Evolutionary conservation across 2,113 vertebrate species (phyloP).

Genomic region (Corythornis vintsioides): DNA sequence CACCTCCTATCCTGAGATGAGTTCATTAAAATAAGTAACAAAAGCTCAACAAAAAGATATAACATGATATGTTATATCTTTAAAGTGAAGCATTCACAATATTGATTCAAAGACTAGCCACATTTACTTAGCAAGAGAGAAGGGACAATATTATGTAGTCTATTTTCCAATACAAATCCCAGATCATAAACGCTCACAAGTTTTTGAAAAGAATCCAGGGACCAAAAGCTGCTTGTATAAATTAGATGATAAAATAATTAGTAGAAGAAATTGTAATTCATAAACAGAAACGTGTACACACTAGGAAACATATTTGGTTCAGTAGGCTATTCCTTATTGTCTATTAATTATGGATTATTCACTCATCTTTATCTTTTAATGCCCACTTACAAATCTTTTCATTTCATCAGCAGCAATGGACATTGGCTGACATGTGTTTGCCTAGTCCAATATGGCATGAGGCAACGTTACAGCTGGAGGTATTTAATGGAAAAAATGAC

Average conservation of each 20-base stretch:
- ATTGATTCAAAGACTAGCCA: neutral
- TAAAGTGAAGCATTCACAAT: neutral
- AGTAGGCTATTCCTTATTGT: constrained; percentile 7
- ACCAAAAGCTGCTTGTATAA: neutral
- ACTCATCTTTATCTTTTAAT: constrained; percentile 46
- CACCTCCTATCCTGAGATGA: neutral
- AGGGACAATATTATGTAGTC: neutral
- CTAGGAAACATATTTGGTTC: neutral
- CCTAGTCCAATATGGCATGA: neutral
- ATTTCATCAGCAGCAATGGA: neutral
- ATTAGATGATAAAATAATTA: constrained; percentile 3
- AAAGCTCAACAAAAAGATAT: neutral
- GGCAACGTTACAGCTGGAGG: constrained; percentile 5
- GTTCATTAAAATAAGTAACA: neutral
- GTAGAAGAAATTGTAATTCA: neutral
- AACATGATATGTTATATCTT: neutral
- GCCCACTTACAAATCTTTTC: neutral
- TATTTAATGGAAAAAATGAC: constrained; percentile 18
- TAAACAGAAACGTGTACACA: constrained; percentile 11
- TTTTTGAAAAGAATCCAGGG: neutral
- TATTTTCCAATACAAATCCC: neutral
- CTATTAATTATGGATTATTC: neutral
- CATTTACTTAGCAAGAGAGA: neutral
- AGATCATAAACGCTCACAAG: neutral
- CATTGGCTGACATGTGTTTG: constrained; percentile 9